Conservation (phyloP, 2,113 vertebrate species). For the Fulmarus glacialis region DNA sequence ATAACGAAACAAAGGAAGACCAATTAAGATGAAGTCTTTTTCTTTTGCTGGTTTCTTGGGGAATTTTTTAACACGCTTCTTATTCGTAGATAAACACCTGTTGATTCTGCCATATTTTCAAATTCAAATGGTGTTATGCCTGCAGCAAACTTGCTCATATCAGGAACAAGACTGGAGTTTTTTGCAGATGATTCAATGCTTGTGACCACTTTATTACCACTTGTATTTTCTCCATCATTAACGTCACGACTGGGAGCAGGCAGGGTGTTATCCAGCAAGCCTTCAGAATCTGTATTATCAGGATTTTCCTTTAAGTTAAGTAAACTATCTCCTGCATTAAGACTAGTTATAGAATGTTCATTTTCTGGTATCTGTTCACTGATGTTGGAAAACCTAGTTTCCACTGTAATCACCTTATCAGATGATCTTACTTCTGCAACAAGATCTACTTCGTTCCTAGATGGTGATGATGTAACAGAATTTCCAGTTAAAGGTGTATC, state of each 20-base stretch:
- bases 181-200: background rate
- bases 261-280: background rate
- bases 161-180: conserved; percentile 79
- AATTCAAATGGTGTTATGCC: conserved; percentile 95
- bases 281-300: background rate
- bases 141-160: conserved; percentile 91
- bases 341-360: background rate
- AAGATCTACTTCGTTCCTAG: conserved; percentile 71
- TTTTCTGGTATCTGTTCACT: background rate
- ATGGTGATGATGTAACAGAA: conserved; percentile 81
- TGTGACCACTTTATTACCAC: background rate
- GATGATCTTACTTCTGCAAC: conserved; percentile 29
- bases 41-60: conserved; percentile 88
- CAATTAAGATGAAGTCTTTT: conserved; percentile 65
- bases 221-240: background rate
- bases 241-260: background rate
- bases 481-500: conserved; percentile 83
- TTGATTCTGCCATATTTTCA: conserved; percentile 92
- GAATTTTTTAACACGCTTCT: conserved; percentile 90
- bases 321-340: background rate
- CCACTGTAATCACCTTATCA: conserved; percentile 18
- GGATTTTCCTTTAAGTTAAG: conserved; percentile 4
- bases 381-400: background rate
- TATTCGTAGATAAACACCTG: conserved; percentile 91
- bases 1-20: background rate